These are phyloP conservation scores for Tethya wilhelma DNA, from an alignment of 37 sponge, comb jelly and placozoan genomes.

Conservation along the genomic window DNA sequence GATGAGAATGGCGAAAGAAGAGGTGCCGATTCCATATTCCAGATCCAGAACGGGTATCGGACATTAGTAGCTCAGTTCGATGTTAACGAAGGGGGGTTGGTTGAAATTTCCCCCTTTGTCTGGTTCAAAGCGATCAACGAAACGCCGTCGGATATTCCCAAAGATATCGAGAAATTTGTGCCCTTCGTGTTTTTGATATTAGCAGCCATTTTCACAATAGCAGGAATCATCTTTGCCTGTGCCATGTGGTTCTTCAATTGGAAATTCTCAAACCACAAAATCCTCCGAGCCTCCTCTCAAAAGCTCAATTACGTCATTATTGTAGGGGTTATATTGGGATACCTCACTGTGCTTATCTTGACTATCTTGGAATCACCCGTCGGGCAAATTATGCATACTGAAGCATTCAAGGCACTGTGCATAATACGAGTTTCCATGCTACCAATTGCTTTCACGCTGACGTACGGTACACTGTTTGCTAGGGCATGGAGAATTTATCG, in stretches of 20 bases:
- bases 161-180: neutral
- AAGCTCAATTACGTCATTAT: constrained; percentile 20
- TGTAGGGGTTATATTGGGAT: constrained; percentile 13
- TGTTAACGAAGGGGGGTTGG: neutral
- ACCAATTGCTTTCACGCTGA: constrained; percentile 42
- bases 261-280: constrained; percentile 2
- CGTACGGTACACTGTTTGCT: constrained; percentile 62
- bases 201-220: neutral
- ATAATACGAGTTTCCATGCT: constrained; percentile 39
- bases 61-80: neutral
- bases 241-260: constrained; percentile 5
- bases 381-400: neutral
- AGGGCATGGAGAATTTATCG: constrained; percentile 58
- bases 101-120: neutral
- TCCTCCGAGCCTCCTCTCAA: constrained; percentile 18
- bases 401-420: constrained; percentile 5
- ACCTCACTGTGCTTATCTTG: neutral
- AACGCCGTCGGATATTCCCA: neutral
- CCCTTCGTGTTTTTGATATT: neutral
- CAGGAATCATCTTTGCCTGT: constrained; percentile 7
- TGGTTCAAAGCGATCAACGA: neutral
- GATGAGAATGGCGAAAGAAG: neutral
- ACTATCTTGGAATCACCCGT: constrained; percentile 1
- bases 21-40: constrained; percentile 2
- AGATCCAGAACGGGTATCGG: constrained; percentile 1